Percentiles rank a stretch among this genome's conserved stretches.
phyloP scores from a whole-genome alignment of 2,113 vertebrate genomes.

The Pterocles orientalis region DNA sequence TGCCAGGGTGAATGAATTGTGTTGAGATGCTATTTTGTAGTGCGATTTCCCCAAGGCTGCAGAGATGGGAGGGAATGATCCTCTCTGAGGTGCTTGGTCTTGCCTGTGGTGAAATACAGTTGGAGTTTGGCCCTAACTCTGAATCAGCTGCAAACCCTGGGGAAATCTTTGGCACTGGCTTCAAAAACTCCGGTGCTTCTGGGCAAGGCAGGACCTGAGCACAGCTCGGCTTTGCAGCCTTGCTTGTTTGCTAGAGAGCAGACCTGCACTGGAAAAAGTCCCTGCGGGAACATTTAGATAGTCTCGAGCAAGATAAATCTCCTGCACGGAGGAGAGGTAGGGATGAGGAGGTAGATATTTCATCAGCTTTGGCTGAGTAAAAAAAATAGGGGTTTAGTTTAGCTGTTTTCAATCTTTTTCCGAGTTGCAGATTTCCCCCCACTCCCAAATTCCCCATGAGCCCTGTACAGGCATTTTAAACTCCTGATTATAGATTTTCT shows the following conservation, averaged over 20 bases:
- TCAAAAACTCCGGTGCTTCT: not conserved
- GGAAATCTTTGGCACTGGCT: not conserved
- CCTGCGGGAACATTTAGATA: not conserved
- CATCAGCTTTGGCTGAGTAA: not conserved
- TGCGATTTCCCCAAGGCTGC: not conserved
- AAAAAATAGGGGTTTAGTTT: not conserved
- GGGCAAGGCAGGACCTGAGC: not conserved
- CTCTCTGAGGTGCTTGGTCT: not conserved
- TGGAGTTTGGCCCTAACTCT: not conserved
- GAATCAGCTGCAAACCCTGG: not conserved
- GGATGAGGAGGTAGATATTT: not conserved
- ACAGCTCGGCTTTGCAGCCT: not conserved
- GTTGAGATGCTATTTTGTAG: rapidly evolving
- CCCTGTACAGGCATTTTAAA: not conserved
- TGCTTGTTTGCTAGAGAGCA: not conserved
- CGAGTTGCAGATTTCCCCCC: not conserved
- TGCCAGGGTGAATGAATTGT: not conserved
- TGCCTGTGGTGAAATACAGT: not conserved
- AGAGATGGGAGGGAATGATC: not conserved
- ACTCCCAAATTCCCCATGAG: rapidly evolving
- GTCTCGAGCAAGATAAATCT: not conserved
- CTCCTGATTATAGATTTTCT: not conserved
- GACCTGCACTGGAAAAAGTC: not conserved
- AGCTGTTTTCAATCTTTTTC: not conserved
- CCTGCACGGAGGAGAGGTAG: not conserved